Percentiles rank a stretch among this genome's conserved stretches.
These are phyloP conservation scores for Xenopus borealis DNA, from an alignment of 2,113 vertebrate genomes.

Conservation along the genomic window DNA sequence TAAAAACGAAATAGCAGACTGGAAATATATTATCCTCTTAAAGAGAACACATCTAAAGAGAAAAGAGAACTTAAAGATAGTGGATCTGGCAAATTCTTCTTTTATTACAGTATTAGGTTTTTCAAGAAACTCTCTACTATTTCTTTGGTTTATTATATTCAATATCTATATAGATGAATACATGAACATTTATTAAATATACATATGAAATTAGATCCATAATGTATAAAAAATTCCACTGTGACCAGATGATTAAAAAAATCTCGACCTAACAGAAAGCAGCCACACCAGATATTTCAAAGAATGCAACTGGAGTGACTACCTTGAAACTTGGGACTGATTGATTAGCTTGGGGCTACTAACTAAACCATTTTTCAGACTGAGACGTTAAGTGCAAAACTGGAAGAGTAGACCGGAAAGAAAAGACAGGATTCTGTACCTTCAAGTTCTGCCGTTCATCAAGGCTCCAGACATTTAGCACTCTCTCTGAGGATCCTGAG, in stretches of 20 bases:
- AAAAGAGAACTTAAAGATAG: no score
- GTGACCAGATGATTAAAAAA: neutral
- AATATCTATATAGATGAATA: no score
- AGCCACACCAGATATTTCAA: conserved; percentile 16
- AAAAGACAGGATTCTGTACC: conserved; percentile 71
- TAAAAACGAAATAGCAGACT: no score
- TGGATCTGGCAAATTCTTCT: no score
- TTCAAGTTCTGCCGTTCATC: conserved; percentile 81
- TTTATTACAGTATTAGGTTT: no score
- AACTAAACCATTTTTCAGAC: conserved; percentile 62
- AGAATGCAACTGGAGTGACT: conserved; percentile 49
- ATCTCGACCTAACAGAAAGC: neutral
- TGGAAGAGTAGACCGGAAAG: conserved; percentile 62
- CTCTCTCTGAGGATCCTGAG: conserved; percentile 87
- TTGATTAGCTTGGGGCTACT: conserved; percentile 70
- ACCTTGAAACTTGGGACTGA: conserved; percentile 65
- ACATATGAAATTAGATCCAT: no score
- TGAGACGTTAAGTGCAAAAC: conserved; percentile 70
- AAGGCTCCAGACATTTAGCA: conserved; percentile 80
- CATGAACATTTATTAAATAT: no score
- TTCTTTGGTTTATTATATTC: no score
- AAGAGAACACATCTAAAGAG: no score
- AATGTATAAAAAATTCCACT: no score
- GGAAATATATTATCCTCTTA: no score
- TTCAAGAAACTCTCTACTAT: no score